Conservation (phyloP, 2,888 invertebrate species). For the Athalia circularis region DNA sequence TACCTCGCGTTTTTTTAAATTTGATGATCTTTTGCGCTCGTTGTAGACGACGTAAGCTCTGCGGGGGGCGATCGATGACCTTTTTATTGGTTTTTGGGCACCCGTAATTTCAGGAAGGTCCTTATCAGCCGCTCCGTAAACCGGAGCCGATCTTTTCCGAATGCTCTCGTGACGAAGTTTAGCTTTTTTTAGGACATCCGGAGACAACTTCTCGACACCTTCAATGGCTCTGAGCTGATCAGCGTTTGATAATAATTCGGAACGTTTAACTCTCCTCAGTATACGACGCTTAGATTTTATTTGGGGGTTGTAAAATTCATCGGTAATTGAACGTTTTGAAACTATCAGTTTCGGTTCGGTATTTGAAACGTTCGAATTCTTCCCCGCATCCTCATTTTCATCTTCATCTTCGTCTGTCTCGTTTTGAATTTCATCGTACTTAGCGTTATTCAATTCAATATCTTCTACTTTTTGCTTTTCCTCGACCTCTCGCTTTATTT, state of each 20-base stretch:
- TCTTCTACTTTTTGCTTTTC: constrained; percentile 55
- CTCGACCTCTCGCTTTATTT: constrained; percentile 71
- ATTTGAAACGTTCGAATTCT: constrained; percentile 21
- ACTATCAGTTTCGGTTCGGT: background rate
- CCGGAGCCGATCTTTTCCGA: constrained; percentile 43
- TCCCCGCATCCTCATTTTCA: constrained; percentile 36
- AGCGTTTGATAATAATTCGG: constrained; percentile 3
- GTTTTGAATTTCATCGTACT: constrained; percentile 59
- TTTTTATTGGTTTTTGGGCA: constrained; percentile 47
- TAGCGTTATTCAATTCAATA: constrained; percentile 64
- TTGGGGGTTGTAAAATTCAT: background rate
- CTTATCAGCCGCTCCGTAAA: constrained; percentile 22
- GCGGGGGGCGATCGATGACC: constrained; percentile 48
- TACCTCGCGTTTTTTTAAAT: constrained; percentile 33
- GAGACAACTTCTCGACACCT: constrained; percentile 28
- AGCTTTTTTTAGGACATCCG: constrained; percentile 28
- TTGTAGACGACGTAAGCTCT: constrained; percentile 52
- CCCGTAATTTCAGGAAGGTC: constrained; percentile 6
- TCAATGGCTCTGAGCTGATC: constrained; percentile 35
- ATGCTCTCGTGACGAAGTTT: constrained; percentile 39
- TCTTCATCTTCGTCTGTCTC: constrained; percentile 52
- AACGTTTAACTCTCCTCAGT: constrained; percentile 9
- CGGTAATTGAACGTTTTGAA: constrained; percentile 18
- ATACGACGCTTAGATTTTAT: background rate
- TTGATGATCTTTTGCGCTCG: constrained; percentile 32